Conservation (phyloP, 2,888 invertebrate genomes). For the Podotricha telesiphe region DNA sequence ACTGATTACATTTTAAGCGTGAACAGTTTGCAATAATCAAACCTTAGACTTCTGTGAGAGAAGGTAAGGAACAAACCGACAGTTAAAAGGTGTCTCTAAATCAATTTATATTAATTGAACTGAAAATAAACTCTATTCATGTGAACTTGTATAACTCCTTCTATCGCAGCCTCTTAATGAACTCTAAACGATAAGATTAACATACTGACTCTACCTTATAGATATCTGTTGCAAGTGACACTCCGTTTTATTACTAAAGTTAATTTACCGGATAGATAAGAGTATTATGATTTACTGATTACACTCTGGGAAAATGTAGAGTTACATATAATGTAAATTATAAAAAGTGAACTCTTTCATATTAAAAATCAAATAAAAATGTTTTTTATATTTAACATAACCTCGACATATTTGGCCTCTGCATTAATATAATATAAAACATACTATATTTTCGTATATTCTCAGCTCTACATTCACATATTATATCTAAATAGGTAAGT, state of each 20-base stretch:
- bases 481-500: not conserved
- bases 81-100: not conserved
- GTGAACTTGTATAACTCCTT: conserved; percentile 15
- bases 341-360: not conserved
- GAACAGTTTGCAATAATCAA: not conserved
- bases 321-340: not conserved
- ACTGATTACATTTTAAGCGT: too few species aligned
- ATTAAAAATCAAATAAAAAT: not conserved
- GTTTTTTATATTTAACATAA: not conserved
- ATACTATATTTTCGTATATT: too few species aligned
- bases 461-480: too few species aligned
- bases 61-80: not conserved
- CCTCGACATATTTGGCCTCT: not conserved
- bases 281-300: conserved; percentile 16
- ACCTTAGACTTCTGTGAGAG: not conserved
- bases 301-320: conserved; percentile 17
- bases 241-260: conserved; percentile 14
- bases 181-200: conserved; percentile 12
- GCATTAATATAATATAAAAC: too few species aligned
- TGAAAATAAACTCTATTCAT: conserved; percentile 1
- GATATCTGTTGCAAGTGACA: conserved; percentile 20
- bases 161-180: conserved; percentile 14
- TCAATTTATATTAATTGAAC: conserved; percentile 9
- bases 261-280: conserved; percentile 20
- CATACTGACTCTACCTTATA: conserved; percentile 17